Base-by-base conservation (phyloP, 2,797 vertebrate genomes). In the Melanotaenia trifasciata region DNA sequence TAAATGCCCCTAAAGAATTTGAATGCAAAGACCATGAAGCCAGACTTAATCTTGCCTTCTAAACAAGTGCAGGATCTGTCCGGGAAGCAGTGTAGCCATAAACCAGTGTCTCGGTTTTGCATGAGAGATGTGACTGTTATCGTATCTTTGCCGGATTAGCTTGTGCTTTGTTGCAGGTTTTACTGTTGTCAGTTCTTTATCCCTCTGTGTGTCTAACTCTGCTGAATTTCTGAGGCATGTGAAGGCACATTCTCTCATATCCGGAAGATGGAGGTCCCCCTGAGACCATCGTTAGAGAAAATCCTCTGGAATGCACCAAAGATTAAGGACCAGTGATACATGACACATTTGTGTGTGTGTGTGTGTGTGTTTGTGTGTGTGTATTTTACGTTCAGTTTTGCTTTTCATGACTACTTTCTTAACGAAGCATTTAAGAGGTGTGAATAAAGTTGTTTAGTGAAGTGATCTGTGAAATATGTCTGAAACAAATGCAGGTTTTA, bases 361-460 rank as follows among this genome's bases (percentile, higher is more conserved):
- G 16, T 57, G 4, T 4, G 35, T 24, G 4, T 9, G 10, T 53
- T 12, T 57, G 4, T 8, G 5, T 53, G 12, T 16, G 1, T 28
- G 5, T 56, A 58, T 70, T n/a, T 28, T 2, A 33, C n/a, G 59
- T 50, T 43, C 43, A 51, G 30, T 80, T 57, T 14, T 13, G 11
- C 45, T 30, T 67, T 57, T 73, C 24, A 47, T 20, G n/a, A 38
- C 43, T 0, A 1, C 18, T 38, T 36, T 67, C 28, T 8, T 12
- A 18, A 58, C 10, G 20, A 58, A 26, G 61, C 45, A 0, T 54
- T 50, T 33, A 20, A 54, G 26, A 9, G 2, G 16, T 57, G 30
- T 0, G 0, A 0, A 58, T 24, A 28, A 33, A 22, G 0, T 12
- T 18, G 32, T 33, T 56, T 45, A 57, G 22, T 0, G 13, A 47